Conservation (phyloP, 2,888 invertebrate species). For the Xylota sylvarum region DNA sequence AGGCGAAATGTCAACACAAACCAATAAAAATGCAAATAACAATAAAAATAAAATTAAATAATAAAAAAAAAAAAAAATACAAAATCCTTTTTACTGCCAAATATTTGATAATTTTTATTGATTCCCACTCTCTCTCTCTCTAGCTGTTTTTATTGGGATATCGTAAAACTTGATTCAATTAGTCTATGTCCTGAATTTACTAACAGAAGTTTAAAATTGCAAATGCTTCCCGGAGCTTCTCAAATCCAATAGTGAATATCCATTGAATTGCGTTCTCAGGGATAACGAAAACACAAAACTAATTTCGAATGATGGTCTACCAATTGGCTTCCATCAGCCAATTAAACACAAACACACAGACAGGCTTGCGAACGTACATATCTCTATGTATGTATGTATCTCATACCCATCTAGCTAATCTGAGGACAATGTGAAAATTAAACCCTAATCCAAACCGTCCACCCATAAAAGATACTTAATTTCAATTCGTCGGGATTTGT, state of each 20-base stretch:
- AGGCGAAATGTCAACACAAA: conserved; percentile 42
- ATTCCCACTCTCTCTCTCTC: conserved; percentile 26
- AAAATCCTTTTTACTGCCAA: conserved; percentile 43
- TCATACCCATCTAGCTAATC: conserved; percentile 68
- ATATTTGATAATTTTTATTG: conserved; percentile 61
- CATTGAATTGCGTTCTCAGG: conserved; percentile 27
- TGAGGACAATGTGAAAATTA: conserved; percentile 76
- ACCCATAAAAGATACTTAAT: conserved; percentile 76
- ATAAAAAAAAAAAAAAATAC: too few species aligned
- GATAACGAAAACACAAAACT: conserved; percentile 6
- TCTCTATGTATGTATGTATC: too few species aligned
- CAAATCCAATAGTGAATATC: conserved; percentile 1
- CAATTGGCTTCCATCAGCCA: conserved; percentile 49
- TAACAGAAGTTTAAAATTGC: neutral
- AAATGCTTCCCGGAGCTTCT: neutral
- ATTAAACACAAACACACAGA: conserved; percentile 38
- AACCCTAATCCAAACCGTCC: conserved; percentile 75
- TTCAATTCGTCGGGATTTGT: conserved; percentile 68
- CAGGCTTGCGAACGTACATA: too few species aligned
- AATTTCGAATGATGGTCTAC: conserved; percentile 25
- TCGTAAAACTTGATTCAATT: conserved; percentile 58
- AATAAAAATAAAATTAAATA: conserved; percentile 39
- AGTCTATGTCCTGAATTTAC: conserved; percentile 32
- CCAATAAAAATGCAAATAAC: conserved; percentile 41
- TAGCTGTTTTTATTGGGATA: conserved; percentile 38